phyloP scores from a whole-genome alignment of 2,888 invertebrate species.

The Drosophila merina region DNA sequence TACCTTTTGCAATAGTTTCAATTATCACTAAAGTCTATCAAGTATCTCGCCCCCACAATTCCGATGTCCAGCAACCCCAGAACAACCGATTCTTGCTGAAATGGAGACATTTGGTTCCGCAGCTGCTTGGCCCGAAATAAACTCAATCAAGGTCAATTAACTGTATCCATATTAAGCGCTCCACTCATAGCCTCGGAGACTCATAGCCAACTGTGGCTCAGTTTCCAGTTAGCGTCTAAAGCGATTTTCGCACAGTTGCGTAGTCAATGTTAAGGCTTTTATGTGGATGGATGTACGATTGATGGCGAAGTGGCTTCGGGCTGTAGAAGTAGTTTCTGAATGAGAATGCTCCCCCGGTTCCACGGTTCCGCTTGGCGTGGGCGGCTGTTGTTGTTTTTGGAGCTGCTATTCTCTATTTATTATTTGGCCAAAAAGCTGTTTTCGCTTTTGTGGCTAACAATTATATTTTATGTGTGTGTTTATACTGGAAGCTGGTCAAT shows the following conservation, averaged over 20 bases:
- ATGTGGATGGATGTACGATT: slow-evolving; percentile 14
- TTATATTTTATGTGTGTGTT: slow-evolving; percentile 6
- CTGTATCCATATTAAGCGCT: slow-evolving; percentile 77
- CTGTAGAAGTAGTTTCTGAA: slow-evolving; percentile 9
- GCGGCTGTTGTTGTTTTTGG: slow-evolving; percentile 40
- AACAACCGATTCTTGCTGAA: not conserved
- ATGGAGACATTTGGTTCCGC: slow-evolving; percentile 24
- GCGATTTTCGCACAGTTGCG: slow-evolving; percentile 62
- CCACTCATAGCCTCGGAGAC: slow-evolving; percentile 20
- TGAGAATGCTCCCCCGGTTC: slow-evolving; percentile 49
- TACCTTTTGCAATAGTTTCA: not conserved
- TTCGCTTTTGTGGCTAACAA: slow-evolving; percentile 52
- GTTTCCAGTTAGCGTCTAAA: slow-evolving; percentile 38
- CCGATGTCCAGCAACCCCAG: slow-evolving; percentile 4
- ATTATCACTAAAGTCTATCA: not conserved
- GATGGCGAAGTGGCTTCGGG: slow-evolving; percentile 19
- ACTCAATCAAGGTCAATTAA: slow-evolving; percentile 82
- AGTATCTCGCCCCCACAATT: slow-evolving; percentile 7
- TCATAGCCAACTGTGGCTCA: slow-evolving; percentile 21
- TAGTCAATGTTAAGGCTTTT: slow-evolving; percentile 37
- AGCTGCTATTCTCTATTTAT: slow-evolving; percentile 41
- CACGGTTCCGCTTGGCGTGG: slow-evolving; percentile 72
- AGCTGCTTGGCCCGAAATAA: slow-evolving; percentile 59
- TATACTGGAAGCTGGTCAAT: slow-evolving; percentile 52
- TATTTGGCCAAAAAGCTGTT: slow-evolving; percentile 58